phyloP scores from a whole-genome alignment of 2,797 vertebrate species.

The Anguilla anguilla region DNA sequence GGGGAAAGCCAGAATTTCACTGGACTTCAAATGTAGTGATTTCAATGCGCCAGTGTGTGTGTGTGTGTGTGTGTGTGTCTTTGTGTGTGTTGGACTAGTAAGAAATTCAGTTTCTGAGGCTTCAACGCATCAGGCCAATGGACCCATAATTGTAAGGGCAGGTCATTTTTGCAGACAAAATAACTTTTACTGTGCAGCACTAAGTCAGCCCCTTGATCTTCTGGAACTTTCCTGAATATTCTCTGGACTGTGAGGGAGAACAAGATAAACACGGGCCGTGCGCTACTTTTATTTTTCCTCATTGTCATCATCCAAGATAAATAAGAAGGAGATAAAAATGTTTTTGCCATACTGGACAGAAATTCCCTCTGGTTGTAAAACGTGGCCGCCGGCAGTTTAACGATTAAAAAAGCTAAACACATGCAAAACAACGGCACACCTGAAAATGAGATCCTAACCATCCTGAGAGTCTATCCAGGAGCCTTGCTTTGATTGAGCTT shows the following conservation, averaged over 20 bases:
- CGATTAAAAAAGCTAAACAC: neutral
- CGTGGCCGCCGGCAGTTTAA: neutral
- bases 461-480: neutral
- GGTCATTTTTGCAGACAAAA: neutral
- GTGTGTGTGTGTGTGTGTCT: neutral
- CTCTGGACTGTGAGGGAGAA: neutral
- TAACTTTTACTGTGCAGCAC: neutral
- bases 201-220: neutral
- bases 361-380: neutral
- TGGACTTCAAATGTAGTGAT: neutral
- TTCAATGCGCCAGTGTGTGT: neutral
- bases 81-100: neutral
- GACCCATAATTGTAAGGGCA: neutral
- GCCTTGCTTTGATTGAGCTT: neutral
- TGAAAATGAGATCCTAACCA: neutral
- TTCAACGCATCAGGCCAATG: neutral
- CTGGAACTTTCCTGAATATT: neutral
- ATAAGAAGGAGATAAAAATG: neutral
- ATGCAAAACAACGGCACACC: neutral
- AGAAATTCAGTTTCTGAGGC: neutral
- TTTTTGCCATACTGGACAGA: neutral
- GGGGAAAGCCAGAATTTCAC: constrained; percentile 54
- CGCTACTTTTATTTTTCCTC: neutral
- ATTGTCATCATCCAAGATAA: neutral
- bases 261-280: neutral